Evolutionary conservation across 2,113 vertebrate species (phyloP), one percentile per base, ranked within the genome.

Genomic region (Pseudopodoces humilis): DNA sequence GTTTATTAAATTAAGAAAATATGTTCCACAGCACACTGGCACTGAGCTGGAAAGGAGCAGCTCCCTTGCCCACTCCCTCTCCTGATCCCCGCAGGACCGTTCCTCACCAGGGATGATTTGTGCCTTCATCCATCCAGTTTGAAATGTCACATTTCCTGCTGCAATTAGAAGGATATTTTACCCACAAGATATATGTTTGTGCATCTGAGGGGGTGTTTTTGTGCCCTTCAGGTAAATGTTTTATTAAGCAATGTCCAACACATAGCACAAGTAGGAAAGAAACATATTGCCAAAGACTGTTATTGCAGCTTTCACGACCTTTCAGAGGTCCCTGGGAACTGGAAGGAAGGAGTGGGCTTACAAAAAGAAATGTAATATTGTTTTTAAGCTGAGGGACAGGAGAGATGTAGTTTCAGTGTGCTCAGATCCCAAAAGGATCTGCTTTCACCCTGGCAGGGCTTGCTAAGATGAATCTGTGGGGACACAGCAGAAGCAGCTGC

Each of bases 101-200:
- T 88, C 86, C 92, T 88, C 52, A 6, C 35, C 3, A 13, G 86
- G 72, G 52, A 31, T 92, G 77, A 68, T 93, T 86, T 70, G 56
- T 88, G 80, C 92, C 76, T 90, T 86, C 8, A 13, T 74, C 79
- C 25, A 10, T 62, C 85, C 79, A 65, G 15, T 77, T 31, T n/a
- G 79, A 95, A 97, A 93, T 92, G 94, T 77, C 94, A 92, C 90
- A 37, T 94, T 88, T 95, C 86, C 76, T 77, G 62, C 76, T 60
- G 83, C 91, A 88, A 75, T 88, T 70, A 91, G 50, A 76, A 59
- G 64, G 68, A 67, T 87, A 30, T 95, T 93, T 94, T 83, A 75
- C 52, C 88, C 15, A 0, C 13, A 5, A 91, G 80, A 81, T 50
- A 30, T 37, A 22, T 77, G 71, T 81, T 60, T 70, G 69, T 65